Base-by-base conservation (phyloP, 1,140 invertebrate species). In the Drosophila neocordata region DNA sequence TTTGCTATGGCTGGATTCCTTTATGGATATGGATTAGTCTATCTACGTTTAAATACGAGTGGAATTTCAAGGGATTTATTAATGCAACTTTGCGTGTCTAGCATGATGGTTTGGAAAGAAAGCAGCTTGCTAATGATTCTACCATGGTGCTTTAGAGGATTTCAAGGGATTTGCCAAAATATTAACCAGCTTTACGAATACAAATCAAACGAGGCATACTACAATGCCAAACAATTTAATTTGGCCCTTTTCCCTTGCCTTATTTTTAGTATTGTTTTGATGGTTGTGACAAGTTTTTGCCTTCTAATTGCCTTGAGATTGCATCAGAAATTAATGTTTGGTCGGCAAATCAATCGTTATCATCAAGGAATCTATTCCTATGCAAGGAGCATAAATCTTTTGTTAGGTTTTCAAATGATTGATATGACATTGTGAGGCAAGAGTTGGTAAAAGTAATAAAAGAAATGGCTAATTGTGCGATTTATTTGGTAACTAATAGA, bases 1-100 rank as follows among this genome's bases (percentile, higher is more conserved):
- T 68, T 58, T 1, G 77, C 69, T 0, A 34, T 80, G 48, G 38
- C 63, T 9, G 22, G 56, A 18, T 44, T 77, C n/a, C 58, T 27
- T 15, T 85, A 85, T 9, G 80, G 77, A 0, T 84, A 84, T 57
- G 80, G 80, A 0, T 9, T 80, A 20, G 37, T 77, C 0, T 31
- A 64, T 20, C 13, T 84, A 0, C 52, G 41, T 6, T 38, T 12
- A 0, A n/a, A 27, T 2, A 60, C 41, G 15, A 48, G 15, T 20
- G 41, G 65, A 0, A 4, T 38, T 0, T 4, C 52, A 0, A 62
- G 52, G 13, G 27, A 57, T 4, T 65, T 84, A 27, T 8, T 73
- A 0, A 3, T 24, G 22, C 55, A 53, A 0, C 4, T 84, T 1
- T 75, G 73, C 1, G 34, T 1, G 1, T 48, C 69, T 1, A 48